Conservation (phyloP, 2,888 invertebrate species). For the Gortyna flavago region DNA sequence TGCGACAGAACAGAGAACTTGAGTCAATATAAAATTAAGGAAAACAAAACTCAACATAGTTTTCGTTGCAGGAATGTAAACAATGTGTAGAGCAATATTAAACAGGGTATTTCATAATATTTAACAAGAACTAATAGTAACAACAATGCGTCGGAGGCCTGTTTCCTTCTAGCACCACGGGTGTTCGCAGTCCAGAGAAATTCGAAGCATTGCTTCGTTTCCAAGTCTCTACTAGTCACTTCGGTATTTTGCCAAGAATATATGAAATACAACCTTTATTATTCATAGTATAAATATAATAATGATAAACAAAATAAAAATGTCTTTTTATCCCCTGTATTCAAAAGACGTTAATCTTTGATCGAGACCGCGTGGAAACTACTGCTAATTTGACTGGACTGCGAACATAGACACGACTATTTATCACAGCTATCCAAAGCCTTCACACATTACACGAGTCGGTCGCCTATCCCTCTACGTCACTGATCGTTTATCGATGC, state of each 20-base stretch:
- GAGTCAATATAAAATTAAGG: constrained; percentile 84
- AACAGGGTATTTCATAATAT: constrained; percentile 81
- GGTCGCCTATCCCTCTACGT: constrained; percentile 58
- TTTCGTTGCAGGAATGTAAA: constrained; percentile 89
- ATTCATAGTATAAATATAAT: constrained; percentile 60
- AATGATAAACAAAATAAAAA: constrained; percentile 55
- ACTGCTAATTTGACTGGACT: constrained; percentile 57
- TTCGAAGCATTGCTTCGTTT: constrained; percentile 19
- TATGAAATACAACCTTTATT: constrained; percentile 62
- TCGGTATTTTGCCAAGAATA: constrained; percentile 52
- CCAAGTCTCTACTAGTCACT: constrained; percentile 21
- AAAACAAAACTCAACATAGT: constrained; percentile 89
- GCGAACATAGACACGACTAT: constrained; percentile 64
- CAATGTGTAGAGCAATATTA: constrained; percentile 87
- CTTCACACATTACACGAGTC: constrained; percentile 62
- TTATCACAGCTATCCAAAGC: constrained; percentile 76
- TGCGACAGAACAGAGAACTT: constrained; percentile 79
- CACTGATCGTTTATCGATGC: constrained; percentile 44
- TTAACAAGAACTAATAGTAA: constrained; percentile 86
- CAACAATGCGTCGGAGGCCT: constrained; percentile 85
- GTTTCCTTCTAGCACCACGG: constrained; percentile 86
- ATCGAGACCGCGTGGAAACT: constrained; percentile 45
- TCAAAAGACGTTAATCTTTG: constrained; percentile 40
- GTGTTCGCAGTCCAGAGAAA: constrained; percentile 67
- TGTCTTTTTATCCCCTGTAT: constrained; percentile 65